Evolutionary conservation across 2,113 vertebrate genomes (phyloP).

Genomic region (Daphoenositta chrysoptera): DNA sequence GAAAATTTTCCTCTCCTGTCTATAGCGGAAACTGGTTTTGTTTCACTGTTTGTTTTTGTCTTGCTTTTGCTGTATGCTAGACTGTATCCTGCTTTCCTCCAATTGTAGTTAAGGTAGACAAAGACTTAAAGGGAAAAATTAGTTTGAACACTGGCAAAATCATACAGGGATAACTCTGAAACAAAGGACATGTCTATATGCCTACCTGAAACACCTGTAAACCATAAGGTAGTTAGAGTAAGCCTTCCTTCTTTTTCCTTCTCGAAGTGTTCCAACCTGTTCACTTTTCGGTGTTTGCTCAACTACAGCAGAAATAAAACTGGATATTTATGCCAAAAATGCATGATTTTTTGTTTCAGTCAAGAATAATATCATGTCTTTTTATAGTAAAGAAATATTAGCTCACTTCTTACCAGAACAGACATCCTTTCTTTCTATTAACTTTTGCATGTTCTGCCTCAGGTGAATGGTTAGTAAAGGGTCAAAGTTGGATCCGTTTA

Average conservation of each 20-base stretch:
- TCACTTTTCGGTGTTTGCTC: neutral
- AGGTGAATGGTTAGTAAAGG: neutral
- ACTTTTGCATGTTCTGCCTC: neutral
- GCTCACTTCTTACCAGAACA: neutral
- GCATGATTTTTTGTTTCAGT: neutral
- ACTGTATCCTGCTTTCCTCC: neutral
- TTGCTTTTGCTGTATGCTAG: neutral
- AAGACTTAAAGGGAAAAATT: neutral
- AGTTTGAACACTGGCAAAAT: neutral
- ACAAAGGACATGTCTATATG: neutral
- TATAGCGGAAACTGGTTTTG: neutral
- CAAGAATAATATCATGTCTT: neutral
- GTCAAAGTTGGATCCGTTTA: neutral
- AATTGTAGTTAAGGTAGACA: neutral
- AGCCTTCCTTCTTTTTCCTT: neutral
- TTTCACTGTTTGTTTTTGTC: neutral
- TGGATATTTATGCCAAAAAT: neutral
- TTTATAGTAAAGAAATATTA: neutral
- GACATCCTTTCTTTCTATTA: neutral
- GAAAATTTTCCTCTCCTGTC: neutral
- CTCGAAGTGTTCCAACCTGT: neutral
- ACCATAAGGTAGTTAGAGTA: neutral
- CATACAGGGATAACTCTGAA: neutral
- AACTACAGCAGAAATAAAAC: neutral
- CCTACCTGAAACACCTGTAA: neutral